Base-by-base conservation (phyloP, 2,888 invertebrate genomes). In the Conus canariensis region DNA sequence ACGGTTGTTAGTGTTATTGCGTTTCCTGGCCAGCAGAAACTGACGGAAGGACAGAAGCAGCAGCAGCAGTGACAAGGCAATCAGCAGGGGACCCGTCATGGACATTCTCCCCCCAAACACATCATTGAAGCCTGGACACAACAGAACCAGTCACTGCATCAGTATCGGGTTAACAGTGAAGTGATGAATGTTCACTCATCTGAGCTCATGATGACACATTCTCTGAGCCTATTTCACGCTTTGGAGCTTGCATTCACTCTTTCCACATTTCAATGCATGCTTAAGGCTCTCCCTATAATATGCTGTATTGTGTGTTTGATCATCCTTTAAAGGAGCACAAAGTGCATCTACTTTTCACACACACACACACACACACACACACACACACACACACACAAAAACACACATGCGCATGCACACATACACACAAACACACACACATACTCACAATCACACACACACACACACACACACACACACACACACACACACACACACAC, bases 21-120 rank as follows among this genome's bases (percentile, higher is more conserved):
- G 90, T 90, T 94, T 94, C 22, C 93, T 91, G 77, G 94, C 93
- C 19, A 94, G 90, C 30, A 94, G 90, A 74, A 94, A 94, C 92
- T 94, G 94, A 60, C 94, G 90, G 64, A 93, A 90, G 16, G 94
- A 94, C 87, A 93, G 92, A 25, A 94, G 92, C 77, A 93, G 91
- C 70, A 93, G 90, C 30, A 94, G 90, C n/a, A 94, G 91, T 64
- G 94, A 92, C 59, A 94, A 88, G 14, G 93, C 94, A 22, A 94
- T 94, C 88, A 94, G 92, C 87, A 94, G 90, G 77, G 94, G 94
- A 0, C 94, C 94, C 25, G 94, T 92, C 93, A 94, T 94, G 0
- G 94, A 93, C 85, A 93, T 92, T 30, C 92, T 91, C 30, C 8
- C 93, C 67, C 94, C 94, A 91, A 94, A 93, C 64, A 94, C 93